Base-by-base conservation (phyloP, 1,140 invertebrate genomes). In the Trachymyrmex septentrionalis region DNA sequence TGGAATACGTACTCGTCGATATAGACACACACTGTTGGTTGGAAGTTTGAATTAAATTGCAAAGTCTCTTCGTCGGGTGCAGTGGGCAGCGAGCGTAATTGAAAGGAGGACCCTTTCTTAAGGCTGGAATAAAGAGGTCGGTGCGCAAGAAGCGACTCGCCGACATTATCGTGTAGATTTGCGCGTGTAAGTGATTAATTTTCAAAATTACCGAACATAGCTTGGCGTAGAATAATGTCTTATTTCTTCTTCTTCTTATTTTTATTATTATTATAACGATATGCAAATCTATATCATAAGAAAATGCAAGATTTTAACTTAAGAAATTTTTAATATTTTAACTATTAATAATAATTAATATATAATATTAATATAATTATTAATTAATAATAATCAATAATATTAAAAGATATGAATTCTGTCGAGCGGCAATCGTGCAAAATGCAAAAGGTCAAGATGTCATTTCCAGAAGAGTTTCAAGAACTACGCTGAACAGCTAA, bases 21-120 rank as follows among this genome's bases (percentile, higher is more conserved):
- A 90, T 88, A 85, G 30, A 57, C 34, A 38, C 34, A 38, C 34
- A 38, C 63, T 44, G 64, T 59, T 80, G 59, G 76, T 16, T 34
- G 21, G 76, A 30, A 50, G 63, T 73, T 81, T 66, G 84, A 90
- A 91, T 91, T 90, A 88, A 91, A 91, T 91, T 91, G 90, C 86
- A 84, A 90, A 91, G 87, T 81, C 64, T 66, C 34, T 44, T 80
- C 78, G 30, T 63, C 53, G 77, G 30, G 44, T 44, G 57, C 61
- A 86, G 86, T 90, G 77, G 86, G 73, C 44, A 91, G 88, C 48
- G 63, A 80, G 67, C 50, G 82, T 91, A 91, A 90, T 91, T 90
- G 88, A 88, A 88, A 90, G 67, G 61, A 38, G 9, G 38, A 82
- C 24, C 21, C 80, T 61, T 81, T 64, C 67, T 82, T 71, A 63